Evolutionary conservation across 1,140 invertebrate genomes (phyloP).

Genomic region (Limonius californicus): DNA sequence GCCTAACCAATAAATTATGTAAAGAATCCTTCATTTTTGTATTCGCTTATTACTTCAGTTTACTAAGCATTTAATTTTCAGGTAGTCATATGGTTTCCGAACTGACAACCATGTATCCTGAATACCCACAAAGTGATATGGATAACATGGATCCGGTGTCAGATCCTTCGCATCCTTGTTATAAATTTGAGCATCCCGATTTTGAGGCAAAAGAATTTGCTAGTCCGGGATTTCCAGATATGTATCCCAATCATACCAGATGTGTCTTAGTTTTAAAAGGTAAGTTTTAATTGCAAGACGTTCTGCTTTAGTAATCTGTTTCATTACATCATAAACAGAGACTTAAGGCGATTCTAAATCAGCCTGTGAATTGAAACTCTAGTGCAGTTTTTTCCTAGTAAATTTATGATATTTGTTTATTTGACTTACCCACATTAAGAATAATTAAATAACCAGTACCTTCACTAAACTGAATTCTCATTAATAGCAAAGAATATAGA

Average conservation of each 20-base stretch:
- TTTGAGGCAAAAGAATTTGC: slow-evolving; percentile 61
- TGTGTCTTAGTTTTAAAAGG: slow-evolving; percentile 68
- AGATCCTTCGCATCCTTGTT: slow-evolving; percentile 42
- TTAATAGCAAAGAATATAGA: no score
- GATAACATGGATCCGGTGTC: slow-evolving; percentile 3
- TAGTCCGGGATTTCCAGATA: slow-evolving; percentile 67
- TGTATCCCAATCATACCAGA: slow-evolving; percentile 68
- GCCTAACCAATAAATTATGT: no score
- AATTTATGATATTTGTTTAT: no score
- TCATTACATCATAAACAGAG: no score
- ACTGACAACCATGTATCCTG: slow-evolving; percentile 18
- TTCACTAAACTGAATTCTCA: no score
- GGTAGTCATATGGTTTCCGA: slow-evolving; percentile 4
- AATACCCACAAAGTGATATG: slow-evolving; percentile 20
- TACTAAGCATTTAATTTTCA: no score
- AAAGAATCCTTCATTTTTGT: no score
- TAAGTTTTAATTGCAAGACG: slow-evolving; percentile 46
- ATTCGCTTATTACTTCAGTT: no score
- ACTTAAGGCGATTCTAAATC: not conserved
- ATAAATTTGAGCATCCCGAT: slow-evolving; percentile 57
- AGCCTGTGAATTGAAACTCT: no score
- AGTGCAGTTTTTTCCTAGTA: no score
- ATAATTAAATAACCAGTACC: no score
- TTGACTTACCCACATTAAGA: no score
- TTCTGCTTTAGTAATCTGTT: not conserved